Percentiles rank a stretch among this genome's conserved stretches.
Evolutionary conservation across 2,113 vertebrate genomes (phyloP).

Genomic region (Tetrao urogallus): DNA sequence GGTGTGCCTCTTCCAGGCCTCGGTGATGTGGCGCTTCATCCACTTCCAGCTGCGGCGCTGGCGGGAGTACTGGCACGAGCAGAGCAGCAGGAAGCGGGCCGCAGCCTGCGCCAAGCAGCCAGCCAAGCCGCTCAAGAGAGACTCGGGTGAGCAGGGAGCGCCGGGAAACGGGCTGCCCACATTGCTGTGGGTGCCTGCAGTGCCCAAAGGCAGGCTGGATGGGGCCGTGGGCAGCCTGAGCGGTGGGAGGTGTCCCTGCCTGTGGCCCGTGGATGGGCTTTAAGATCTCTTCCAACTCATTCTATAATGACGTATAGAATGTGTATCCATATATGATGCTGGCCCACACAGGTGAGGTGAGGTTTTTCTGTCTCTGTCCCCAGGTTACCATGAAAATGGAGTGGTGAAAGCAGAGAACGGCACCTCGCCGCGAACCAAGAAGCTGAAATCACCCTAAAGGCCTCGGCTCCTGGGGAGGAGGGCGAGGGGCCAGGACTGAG

Average conservation of each 20-base stretch:
- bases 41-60: slow-evolving; percentile 95
- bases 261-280: background rate
- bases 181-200: background rate
- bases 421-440: slow-evolving; percentile 92
- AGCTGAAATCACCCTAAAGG: slow-evolving; percentile 90
- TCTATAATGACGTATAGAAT: background rate
- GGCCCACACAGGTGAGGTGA: background rate
- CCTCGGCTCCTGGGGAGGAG: slow-evolving; percentile 47
- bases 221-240: background rate
- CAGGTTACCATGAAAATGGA: slow-evolving; percentile 93
- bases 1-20: slow-evolving; percentile 93
- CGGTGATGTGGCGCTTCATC: slow-evolving; percentile 98
- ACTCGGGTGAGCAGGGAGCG: slow-evolving; percentile 83
- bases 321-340: background rate
- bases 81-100: slow-evolving; percentile 83
- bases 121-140: slow-evolving; percentile 85
- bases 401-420: slow-evolving; percentile 93
- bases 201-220: background rate
- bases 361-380: background rate
- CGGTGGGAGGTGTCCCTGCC: background rate
- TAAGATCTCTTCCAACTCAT: background rate
- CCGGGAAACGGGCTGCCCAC: background rate
- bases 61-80: slow-evolving; percentile 91
- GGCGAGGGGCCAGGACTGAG: slow-evolving; percentile 22
- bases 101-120: slow-evolving; percentile 76